Evolutionary conservation across 1,140 invertebrate genomes (phyloP).

Genomic region (Chrysoperla carnea): DNA sequence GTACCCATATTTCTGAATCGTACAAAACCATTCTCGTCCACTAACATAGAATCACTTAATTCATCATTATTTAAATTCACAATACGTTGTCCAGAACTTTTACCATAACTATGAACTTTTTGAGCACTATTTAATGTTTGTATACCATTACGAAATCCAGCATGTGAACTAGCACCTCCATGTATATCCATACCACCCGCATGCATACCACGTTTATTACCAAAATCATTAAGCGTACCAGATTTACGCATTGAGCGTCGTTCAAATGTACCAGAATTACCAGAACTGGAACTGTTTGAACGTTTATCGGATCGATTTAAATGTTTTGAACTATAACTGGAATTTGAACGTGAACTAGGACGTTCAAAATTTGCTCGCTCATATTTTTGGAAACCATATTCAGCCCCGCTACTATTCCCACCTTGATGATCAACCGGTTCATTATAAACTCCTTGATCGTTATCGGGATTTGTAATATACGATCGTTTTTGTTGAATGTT

Average conservation of each 20-base stretch:
- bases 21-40: constrained; percentile 70
- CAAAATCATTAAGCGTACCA: constrained; percentile 27
- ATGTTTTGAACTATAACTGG: not conserved
- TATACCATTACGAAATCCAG: constrained; percentile 16
- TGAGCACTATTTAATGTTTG: constrained; percentile 20
- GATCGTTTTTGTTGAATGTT: constrained; percentile 4
- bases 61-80: constrained; percentile 8
- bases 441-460: not conserved
- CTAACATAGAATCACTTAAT: constrained; percentile 38
- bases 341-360: constrained; percentile 3
- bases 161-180: constrained; percentile 13
- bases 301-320: not conserved
- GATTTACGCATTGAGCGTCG: constrained; percentile 29
- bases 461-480: not conserved
- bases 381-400: constrained; percentile 20
- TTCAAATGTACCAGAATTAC: constrained; percentile 27
- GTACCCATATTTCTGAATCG: constrained; percentile 39
- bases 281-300: constrained; percentile 14
- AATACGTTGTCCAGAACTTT: constrained; percentile 12
- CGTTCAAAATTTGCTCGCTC: constrained; percentile 16
- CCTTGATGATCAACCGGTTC: not conserved
- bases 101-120: constrained; percentile 19
- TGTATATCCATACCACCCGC: constrained; percentile 5
- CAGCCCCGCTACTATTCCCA: constrained; percentile 1
- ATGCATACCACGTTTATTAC: constrained; percentile 16